Evolutionary conservation across 2,888 invertebrate species (phyloP).

Genomic region (Meiosimyza platycephala): DNA sequence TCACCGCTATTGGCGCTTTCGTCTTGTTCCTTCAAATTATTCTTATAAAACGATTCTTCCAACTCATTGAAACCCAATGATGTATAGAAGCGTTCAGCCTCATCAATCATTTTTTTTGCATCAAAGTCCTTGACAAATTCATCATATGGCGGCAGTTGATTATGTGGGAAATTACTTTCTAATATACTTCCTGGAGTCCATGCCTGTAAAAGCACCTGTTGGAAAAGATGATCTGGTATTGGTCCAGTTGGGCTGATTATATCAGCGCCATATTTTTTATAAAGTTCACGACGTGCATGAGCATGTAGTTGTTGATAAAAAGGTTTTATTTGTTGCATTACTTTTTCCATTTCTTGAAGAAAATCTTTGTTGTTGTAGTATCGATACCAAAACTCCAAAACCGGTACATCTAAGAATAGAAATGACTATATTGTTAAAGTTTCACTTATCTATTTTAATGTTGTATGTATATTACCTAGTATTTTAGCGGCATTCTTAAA

Average conservation of each 20-base stretch:
- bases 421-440: not conserved
- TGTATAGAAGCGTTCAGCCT: constrained; percentile 60
- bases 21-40: constrained; percentile 58
- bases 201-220: constrained; percentile 66
- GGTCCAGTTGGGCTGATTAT: constrained; percentile 75
- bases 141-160: constrained; percentile 59
- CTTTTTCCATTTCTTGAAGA: constrained; percentile 60
- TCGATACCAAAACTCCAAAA: constrained; percentile 57
- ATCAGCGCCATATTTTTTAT: constrained; percentile 77
- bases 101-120: constrained; percentile 56
- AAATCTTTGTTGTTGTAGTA: constrained; percentile 53
- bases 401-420: constrained; percentile 49
- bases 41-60: constrained; percentile 52
- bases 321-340: constrained; percentile 70
- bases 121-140: constrained; percentile 54
- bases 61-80: constrained; percentile 59
- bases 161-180: constrained; percentile 57
- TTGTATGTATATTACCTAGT: constrained; percentile 47
- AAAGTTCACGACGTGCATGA: constrained; percentile 78
- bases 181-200: constrained; percentile 62
- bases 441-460: not conserved
- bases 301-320: constrained; percentile 85
- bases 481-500: constrained; percentile 58
- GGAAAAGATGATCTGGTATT: constrained; percentile 81
- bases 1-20: constrained; percentile 56